Conservation (phyloP, 2,888 invertebrate genomes). For the Gnatocerus cornutus region DNA sequence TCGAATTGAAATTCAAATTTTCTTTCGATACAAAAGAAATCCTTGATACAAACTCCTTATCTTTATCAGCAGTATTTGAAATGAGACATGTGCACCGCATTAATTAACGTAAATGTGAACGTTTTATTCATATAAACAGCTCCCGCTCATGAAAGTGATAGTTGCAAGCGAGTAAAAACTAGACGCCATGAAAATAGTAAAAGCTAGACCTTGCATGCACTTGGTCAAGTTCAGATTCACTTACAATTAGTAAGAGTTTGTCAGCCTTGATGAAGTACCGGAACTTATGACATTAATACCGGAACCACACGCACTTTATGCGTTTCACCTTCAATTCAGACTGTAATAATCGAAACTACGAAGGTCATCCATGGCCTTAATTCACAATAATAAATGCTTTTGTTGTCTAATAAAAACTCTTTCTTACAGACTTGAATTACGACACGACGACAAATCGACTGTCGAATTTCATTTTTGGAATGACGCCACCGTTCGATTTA, state of each 20-base stretch:
- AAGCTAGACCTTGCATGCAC: constrained; percentile 23
- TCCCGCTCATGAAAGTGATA: constrained; percentile 9
- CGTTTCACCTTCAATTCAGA: constrained; percentile 1
- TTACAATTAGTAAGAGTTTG: background rate
- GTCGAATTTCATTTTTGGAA: constrained; percentile 60
- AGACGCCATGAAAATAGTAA: constrained; percentile 7
- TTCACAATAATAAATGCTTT: constrained; percentile 1
- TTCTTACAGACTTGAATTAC: constrained; percentile 63
- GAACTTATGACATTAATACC: constrained; percentile 2
- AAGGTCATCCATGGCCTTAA: background rate
- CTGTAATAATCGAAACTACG: background rate
- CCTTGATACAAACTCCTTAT: constrained; percentile 11
- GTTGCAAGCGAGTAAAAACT: constrained; percentile 11
- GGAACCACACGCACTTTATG: constrained; percentile 1
- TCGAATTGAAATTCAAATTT: too few species aligned
- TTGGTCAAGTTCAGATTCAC: constrained; percentile 32
- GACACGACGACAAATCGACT: constrained; percentile 60
- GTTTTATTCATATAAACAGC: constrained; percentile 20
- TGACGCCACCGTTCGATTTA: constrained; percentile 67
- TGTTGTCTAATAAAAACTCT: background rate
- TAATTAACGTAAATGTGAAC: constrained; percentile 25
- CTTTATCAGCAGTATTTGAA: constrained; percentile 9
- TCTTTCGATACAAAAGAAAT: constrained; percentile 10
- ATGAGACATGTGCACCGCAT: constrained; percentile 10
- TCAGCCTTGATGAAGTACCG: background rate